Base-by-base conservation (phyloP, 2,888 invertebrate genomes). In the Luperina nickerlii region DNA sequence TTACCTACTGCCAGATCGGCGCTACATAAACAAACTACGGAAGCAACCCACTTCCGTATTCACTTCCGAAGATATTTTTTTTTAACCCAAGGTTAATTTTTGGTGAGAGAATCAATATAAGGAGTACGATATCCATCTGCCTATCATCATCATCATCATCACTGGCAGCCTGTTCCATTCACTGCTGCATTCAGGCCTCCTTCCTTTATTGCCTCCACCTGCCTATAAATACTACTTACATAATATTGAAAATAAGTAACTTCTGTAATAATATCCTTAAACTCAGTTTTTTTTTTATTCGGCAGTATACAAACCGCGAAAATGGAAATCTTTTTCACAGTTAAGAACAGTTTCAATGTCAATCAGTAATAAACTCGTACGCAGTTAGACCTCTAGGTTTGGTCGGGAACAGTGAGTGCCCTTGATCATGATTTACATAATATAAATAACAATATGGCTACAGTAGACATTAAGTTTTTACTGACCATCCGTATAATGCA, bases 41-140 rank as follows among this genome's bases (percentile, higher is more conserved):
- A 93, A 92, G 89, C 83, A 51, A 77, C 42, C 24, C 62, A 93
- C 91, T 94, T 94, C 94, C 95, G 92, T 76, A 77, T 85, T 78
- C 78, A 91, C 91, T 94, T 95, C 94, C 94, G 93, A 93, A 90
- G 91, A 92, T 85, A 90, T 89, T 89, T 90, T 72, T 89, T 90
- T 91, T 54, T 90, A 92, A 89, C 90, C 91, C 93, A 93, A 92
- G 92, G 93, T 84, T 80, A 60, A 11, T 45, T 88, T 89, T 91
- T 90, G 88, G 87, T 88, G 85, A 79, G 77, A 82, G 85, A 13
- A 42, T 9, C 4, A 13, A 15, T 42, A 32, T 32, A 62, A 54
- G 2, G 32, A 42, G 24, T n/a, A 32, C 9, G 18, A 11, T 24
- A 20, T 27, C 18, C 15, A 45, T 27, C 45, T 45, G 20, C 65